These are phyloP conservation scores for Hypercompe scribonia DNA, from an alignment of 2,888 invertebrate genomes.

Conservation along the genomic window DNA sequence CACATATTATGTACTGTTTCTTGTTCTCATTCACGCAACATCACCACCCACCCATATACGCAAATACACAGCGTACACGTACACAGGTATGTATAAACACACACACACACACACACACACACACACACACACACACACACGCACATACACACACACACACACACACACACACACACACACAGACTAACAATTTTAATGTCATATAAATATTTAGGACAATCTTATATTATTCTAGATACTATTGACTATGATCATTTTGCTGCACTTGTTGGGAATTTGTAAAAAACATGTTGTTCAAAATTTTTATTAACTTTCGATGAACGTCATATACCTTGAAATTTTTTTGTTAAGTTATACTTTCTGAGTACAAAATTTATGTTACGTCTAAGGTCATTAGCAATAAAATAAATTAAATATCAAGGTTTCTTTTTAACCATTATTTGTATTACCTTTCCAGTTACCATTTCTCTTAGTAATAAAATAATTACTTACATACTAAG, in stretches of 20 bases:
- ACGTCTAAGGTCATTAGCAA: slow-evolving; percentile 43
- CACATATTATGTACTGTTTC: not conserved
- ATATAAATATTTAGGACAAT: too few species aligned
- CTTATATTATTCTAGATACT: too few species aligned
- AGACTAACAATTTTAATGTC: too few species aligned
- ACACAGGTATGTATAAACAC: too few species aligned
- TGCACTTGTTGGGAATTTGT: not conserved
- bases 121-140: too few species aligned
- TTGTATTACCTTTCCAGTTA: too few species aligned
- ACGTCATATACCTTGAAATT: not conserved
- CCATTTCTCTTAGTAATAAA: too few species aligned
- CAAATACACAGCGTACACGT: too few species aligned
- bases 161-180: too few species aligned
- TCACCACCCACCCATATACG: not conserved
- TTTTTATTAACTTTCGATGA: not conserved
- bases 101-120: not conserved
- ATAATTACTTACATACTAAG: too few species aligned
- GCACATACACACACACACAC: too few species aligned
- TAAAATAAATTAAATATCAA: slow-evolving; percentile 28
- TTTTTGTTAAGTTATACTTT: slow-evolving; percentile 27
- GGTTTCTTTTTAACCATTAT: slow-evolving; percentile 6
- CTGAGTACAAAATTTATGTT: slow-evolving; percentile 46
- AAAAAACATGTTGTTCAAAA: not conserved
- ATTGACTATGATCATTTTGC: too few species aligned
- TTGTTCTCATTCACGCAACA: not conserved